Base-by-base conservation (phyloP, 1,140 invertebrate species). In the Patella vulgata region DNA sequence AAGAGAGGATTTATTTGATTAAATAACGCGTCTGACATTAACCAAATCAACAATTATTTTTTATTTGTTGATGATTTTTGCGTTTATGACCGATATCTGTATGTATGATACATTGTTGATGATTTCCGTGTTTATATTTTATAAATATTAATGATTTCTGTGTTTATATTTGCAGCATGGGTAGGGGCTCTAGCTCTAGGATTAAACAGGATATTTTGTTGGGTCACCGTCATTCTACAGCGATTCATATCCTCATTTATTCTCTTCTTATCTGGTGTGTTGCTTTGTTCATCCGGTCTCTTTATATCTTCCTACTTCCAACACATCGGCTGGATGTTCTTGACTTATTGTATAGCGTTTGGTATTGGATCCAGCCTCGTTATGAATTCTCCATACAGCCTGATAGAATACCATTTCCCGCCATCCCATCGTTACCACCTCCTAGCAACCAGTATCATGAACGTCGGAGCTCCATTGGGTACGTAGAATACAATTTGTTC, bases 361-460 rank as follows among this genome's bases (percentile, higher is more conserved):
- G 42, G 42, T 23, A 23, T 44, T 9, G 42, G 42, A 44, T 44
- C 42, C 42, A 44, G 42, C 42, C 42, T 44, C 42, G 42, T 44
- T 44, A 44, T 44, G 42, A 44, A 44, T 23, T 44, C 42, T n/a
- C 42, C 42, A 4, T 44, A 44, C 42, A 23, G n/a, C 42, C 42
- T 44, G n/a, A 44, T 44, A n/a, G 42, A 44, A 23, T 19, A 23
- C 23, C 23, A 44, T 23, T 44, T 44, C 42, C 42, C 42, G n/a
- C 23, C 42, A 23, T 44, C 42, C n/a, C 42, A 44, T 44, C n/a
- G 23, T n/a, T 44, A 44, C 42, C 42, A 44, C 42, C n/a, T 44
- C 14, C 42, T 44, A 9, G 42, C 42, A 44, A 44, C 42, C 8
- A 44, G 42, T 44, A n/a, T 44, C n/a, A 44, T 44, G 42, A 44